Percentiles rank a stretch among this genome's conserved stretches.
Evolutionary conservation across 2,888 invertebrate genomes (phyloP).

Genomic region (Eristalis tenax): DNA sequence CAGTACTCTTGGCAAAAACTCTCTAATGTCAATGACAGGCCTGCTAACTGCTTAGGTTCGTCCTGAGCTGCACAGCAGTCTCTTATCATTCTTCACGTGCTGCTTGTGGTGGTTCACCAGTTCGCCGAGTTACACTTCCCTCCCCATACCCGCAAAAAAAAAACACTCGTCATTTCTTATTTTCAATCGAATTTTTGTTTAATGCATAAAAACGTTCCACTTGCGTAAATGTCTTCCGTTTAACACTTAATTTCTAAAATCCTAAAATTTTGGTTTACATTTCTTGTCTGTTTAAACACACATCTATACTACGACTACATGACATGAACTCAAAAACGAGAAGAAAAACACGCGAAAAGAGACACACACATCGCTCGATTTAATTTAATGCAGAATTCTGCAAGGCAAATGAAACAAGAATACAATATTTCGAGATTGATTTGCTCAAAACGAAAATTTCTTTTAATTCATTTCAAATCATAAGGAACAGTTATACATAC

Average conservation of each 20-base stretch:
- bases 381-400: background rate
- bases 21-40: too few species aligned
- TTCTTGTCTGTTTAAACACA: constrained; percentile 1
- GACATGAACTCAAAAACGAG: background rate
- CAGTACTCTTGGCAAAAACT: too few species aligned
- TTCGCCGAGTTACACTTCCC: background rate
- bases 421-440: background rate
- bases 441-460: background rate
- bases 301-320: background rate
- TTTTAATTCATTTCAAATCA: background rate
- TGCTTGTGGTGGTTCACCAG: too few species aligned
- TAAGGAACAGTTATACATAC: constrained; percentile 1
- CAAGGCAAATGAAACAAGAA: background rate
- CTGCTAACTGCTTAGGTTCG: too few species aligned
- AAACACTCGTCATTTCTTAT: background rate
- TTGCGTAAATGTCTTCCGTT: constrained; percentile 39
- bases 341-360: background rate
- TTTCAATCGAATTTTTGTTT: constrained; percentile 43
- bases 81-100: too few species aligned
- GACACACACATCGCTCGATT: background rate
- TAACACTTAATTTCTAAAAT: constrained; percentile 25
- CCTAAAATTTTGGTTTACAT: constrained; percentile 10
- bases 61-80: too few species aligned
- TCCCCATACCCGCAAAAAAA: background rate
- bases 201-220: constrained; percentile 43